Conservation (phyloP, 1,140 invertebrate species). For the Plectrocnemia conspersa region DNA sequence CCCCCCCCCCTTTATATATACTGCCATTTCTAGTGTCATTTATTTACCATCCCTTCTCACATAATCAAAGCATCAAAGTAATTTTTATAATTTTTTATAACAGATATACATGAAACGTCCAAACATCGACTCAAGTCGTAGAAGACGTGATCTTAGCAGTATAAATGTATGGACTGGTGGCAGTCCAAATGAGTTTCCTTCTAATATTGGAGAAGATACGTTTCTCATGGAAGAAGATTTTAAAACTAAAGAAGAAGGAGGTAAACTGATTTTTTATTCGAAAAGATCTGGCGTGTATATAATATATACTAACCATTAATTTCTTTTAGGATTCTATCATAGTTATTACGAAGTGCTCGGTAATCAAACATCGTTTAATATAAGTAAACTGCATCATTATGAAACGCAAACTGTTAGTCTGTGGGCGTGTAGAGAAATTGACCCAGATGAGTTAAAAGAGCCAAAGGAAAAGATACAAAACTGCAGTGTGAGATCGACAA, state of each 20-base stretch:
- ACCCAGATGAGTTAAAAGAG: conserved; percentile 32
- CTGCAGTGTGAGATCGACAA: conserved; percentile 45
- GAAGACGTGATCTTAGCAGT: conserved; percentile 12
- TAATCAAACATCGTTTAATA: conserved; percentile 45
- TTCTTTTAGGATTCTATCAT: conserved; percentile 36
- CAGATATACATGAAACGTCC: conserved; percentile 29
- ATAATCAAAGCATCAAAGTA: conserved; percentile 37
- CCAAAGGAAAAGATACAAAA: conserved; percentile 43
- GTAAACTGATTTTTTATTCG: conserved; percentile 17
- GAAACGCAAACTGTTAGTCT: conserved; percentile 66
- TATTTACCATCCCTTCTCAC: too few relatives aligned
- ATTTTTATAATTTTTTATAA: background rate
- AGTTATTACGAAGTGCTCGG: conserved; percentile 41
- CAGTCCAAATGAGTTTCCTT: background rate
- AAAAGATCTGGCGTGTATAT: too few relatives aligned
- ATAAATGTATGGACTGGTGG: background rate
- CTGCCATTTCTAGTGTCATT: too few relatives aligned
- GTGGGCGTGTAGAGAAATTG: conserved; percentile 63
- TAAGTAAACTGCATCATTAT: conserved; percentile 66
- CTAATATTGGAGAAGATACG: background rate
- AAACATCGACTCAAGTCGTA: conserved; percentile 5
- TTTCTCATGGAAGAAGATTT: conserved; percentile 11
- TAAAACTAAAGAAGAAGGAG: conserved; percentile 17
- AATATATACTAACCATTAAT: background rate
- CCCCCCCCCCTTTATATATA: too few relatives aligned